A percentile compares a stretch with the other conserved stretches of the same genome.
Evolutionary conservation across 1,140 invertebrate species (phyloP).

Genomic region (Drosophila auraria): DNA sequence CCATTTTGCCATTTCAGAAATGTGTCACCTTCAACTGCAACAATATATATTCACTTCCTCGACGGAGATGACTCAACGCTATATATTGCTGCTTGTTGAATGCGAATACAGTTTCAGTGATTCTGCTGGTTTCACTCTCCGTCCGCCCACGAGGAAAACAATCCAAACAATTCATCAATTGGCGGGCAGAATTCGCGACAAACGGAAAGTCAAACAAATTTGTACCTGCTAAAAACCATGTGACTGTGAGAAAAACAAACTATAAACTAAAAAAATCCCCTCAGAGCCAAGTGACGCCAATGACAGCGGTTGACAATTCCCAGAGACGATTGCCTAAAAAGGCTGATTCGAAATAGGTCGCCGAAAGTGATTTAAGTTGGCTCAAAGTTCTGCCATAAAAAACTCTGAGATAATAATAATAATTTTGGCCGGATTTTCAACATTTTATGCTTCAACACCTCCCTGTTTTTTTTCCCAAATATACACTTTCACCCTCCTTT

Average conservation of each 20-base stretch:
- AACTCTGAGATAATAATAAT: constrained; percentile 5
- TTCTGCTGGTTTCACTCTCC: constrained; percentile 16
- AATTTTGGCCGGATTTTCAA: constrained; percentile 8
- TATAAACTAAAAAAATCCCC: constrained; percentile 16
- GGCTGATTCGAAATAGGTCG: constrained; percentile 5
- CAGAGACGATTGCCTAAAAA: constrained; percentile 13
- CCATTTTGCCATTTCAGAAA: constrained; percentile 1
- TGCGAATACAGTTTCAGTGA: constrained; percentile 56
- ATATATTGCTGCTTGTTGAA: constrained; percentile 1
- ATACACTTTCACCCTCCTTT: not conserved
- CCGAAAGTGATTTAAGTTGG: not conserved
- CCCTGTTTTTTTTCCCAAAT: not conserved
- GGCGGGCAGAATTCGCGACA: constrained; percentile 49
- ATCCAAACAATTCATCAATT: constrained; percentile 63
- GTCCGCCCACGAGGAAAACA: constrained; percentile 30
- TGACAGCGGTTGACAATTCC: constrained; percentile 15
- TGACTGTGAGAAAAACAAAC: constrained; percentile 57
- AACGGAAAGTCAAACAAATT: constrained; percentile 45
- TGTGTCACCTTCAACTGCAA: constrained; percentile 56
- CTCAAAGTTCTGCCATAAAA: not conserved
- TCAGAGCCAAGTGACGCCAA: constrained; percentile 2
- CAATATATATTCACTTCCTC: constrained; percentile 53
- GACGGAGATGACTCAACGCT: constrained; percentile 58
- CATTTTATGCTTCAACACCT: constrained; percentile 30
- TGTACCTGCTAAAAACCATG: constrained; percentile 53